Conservation (phyloP, 2,797 vertebrate genomes). For the Esox lucius region DNA sequence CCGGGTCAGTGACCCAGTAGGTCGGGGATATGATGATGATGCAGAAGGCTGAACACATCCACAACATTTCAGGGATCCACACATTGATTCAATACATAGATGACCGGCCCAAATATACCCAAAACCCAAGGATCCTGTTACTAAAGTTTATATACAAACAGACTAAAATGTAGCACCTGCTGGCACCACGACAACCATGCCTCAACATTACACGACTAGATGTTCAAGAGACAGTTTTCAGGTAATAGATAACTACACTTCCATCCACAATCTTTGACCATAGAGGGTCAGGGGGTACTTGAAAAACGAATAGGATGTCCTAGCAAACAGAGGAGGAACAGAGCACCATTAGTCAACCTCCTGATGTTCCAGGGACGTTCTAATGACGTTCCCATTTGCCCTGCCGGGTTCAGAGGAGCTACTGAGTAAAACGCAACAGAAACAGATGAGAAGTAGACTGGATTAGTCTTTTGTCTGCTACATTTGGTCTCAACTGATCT, state of each 20-base stretch:
- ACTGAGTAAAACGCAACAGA: background rate
- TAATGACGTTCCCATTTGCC: too few species aligned
- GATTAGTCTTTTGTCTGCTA: conserved; percentile 5
- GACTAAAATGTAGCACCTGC: conserved; percentile 25
- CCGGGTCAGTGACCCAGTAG: conserved; percentile 39
- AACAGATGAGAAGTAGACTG: background rate
- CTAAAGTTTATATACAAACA: conserved; percentile 31
- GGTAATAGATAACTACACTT: background rate
- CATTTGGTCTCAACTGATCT: conserved; percentile 27
- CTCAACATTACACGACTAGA: conserved; percentile 16
- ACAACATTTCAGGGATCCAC: conserved; percentile 46
- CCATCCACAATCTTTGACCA: conserved; percentile 16
- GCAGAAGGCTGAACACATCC: background rate
- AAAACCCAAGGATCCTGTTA: conserved; percentile 45
- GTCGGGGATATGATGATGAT: conserved; percentile 22
- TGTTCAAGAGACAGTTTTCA: background rate
- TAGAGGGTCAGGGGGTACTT: background rate
- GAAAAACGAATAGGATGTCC: too few species aligned
- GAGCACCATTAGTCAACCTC: too few species aligned
- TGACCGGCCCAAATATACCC: conserved; percentile 53
- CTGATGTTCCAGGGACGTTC: too few species aligned
- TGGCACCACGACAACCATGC: background rate
- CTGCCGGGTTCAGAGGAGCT: background rate
- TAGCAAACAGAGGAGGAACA: too few species aligned
- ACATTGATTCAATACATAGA: conserved; percentile 39